Conservation (phyloP, 2,797 vertebrate species). For the Crocidura indochinensis region DNA sequence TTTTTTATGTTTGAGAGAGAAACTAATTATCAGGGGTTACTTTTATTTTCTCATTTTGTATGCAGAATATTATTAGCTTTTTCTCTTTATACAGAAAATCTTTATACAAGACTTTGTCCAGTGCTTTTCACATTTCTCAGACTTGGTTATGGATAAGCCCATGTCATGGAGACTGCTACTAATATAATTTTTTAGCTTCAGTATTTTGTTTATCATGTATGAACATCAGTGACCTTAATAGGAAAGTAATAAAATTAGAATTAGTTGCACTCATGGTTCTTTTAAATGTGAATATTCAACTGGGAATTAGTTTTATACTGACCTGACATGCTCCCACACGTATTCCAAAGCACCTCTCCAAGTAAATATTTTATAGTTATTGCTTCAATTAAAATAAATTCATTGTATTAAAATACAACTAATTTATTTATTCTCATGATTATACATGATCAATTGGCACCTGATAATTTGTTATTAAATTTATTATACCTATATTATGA, state of each 20-base stretch:
- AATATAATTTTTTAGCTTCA: not conserved
- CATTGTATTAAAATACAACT: not conserved
- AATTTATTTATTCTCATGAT: not conserved
- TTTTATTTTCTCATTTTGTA: not conserved
- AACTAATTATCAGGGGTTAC: conserved; percentile 19
- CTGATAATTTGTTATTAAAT: not conserved
- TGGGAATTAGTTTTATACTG: not conserved
- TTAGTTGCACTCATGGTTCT: not conserved
- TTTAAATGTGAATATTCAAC: not conserved
- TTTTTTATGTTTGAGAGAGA: conserved; percentile 38
- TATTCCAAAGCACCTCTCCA: not conserved
- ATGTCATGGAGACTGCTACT: not conserved
- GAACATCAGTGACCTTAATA: not conserved
- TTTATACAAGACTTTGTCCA: not conserved
- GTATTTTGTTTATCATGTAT: conserved; percentile 44
- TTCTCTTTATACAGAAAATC: not conserved
- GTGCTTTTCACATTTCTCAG: conserved; percentile 10
- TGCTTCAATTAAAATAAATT: not conserved
- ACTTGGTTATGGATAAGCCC: conserved; percentile 16
- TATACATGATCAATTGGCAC: not conserved
- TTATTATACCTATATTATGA: not conserved
- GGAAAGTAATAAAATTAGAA: conserved; percentile 39
- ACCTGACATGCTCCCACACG: not conserved
- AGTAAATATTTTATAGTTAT: not conserved
- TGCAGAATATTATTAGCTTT: not conserved